phyloP scores from a whole-genome alignment of 2,113 vertebrate genomes.

The Mellivora capensis region DNA sequence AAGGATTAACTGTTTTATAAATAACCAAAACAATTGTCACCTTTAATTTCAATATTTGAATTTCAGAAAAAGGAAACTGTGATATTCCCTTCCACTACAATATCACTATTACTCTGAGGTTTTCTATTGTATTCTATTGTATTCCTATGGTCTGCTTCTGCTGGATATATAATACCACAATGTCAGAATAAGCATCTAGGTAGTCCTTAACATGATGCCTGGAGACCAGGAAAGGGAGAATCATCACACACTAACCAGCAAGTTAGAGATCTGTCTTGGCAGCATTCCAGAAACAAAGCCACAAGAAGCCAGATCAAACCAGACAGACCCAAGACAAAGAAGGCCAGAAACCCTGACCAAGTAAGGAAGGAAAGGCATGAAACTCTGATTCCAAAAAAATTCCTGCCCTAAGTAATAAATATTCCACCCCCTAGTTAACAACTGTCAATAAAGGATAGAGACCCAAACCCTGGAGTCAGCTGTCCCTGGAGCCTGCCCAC shows the following conservation, averaged over 20 bases:
- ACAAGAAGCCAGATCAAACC: neutral
- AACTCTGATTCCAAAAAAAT: neutral
- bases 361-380: neutral
- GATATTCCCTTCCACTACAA: neutral
- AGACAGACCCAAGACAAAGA: neutral
- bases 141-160: neutral
- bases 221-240: neutral
- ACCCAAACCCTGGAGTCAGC: neutral
- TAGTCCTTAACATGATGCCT: neutral
- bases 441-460: neutral
- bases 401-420: neutral
- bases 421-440: neutral
- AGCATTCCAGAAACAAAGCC: neutral
- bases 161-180: neutral
- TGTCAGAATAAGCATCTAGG: neutral
- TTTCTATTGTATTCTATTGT: neutral
- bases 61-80: neutral
- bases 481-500: neutral
- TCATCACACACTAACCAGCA: neutral
- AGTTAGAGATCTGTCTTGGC: neutral
- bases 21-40: neutral
- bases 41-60: neutral
- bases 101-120: neutral
- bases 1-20: neutral
- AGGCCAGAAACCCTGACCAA: neutral